These are phyloP conservation scores for Orchesella flavescens DNA, from an alignment of 2,888 invertebrate species.

Conservation along the genomic window DNA sequence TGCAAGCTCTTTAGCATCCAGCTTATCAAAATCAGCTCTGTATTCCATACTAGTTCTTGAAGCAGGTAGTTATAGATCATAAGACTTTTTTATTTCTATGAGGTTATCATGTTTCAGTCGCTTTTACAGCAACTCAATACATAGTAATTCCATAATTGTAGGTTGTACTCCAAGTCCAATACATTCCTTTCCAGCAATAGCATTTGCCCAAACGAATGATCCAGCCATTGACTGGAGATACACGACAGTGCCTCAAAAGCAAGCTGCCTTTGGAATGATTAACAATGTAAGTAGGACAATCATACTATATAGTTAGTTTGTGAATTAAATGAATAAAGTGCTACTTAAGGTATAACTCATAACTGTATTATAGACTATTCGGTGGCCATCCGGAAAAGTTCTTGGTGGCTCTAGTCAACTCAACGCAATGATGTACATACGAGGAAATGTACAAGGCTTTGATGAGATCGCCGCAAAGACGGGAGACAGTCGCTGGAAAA, in stretches of 20 bases:
- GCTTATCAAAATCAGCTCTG: conserved; percentile 43
- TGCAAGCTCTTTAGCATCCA: conserved; percentile 57
- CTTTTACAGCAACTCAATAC: too few relatives aligned
- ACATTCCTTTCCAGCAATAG: conserved; percentile 55
- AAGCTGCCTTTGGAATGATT: conserved; percentile 58
- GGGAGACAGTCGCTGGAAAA: conserved; percentile 60
- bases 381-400: conserved; percentile 50
- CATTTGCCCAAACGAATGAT: conserved; percentile 59
- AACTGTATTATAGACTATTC: neutral
- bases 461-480: conserved; percentile 63
- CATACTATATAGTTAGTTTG: neutral
- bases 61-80: conserved; percentile 52
- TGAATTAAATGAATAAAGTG: too few relatives aligned
- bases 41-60: conserved; percentile 61
- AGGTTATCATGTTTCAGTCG: too few relatives aligned
- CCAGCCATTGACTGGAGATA: conserved; percentile 62
- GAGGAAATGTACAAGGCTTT: conserved; percentile 68
- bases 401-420: conserved; percentile 61
- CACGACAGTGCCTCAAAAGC: conserved; percentile 51
- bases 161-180: conserved; percentile 43
- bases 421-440: conserved; percentile 65
- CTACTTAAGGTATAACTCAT: too few relatives aligned
- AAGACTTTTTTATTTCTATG: too few relatives aligned
- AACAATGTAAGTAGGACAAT: conserved; percentile 61
- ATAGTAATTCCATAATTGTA: too few relatives aligned